phyloP scores from a whole-genome alignment of 1,140 invertebrate species.

The Metopolophium dirhodum region DNA sequence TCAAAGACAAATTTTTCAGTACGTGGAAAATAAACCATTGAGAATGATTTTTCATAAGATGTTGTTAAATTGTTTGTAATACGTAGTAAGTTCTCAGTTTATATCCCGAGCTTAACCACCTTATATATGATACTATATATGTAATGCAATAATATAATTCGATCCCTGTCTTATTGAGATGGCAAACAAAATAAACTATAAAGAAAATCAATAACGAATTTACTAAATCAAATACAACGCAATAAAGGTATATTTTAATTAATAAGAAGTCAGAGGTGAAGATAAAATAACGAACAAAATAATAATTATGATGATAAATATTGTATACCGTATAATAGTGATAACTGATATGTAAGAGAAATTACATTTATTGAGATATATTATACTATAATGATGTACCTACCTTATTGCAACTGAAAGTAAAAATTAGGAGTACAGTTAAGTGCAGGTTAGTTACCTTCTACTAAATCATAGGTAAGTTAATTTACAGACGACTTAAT shows the following conservation, averaged over 20 bases:
- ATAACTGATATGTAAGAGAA: no score
- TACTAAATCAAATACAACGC: background rate
- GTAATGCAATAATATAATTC: no score
- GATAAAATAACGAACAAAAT: background rate
- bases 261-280: background rate
- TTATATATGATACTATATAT: no score
- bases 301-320: no score
- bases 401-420: background rate
- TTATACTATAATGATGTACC: no score
- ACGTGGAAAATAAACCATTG: background rate
- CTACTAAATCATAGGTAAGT: no score
- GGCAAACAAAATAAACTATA: no score
- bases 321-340: background rate
- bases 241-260: no score
- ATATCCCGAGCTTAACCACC: background rate
- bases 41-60: background rate
- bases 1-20: background rate
- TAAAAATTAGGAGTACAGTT: background rate
- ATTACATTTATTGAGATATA: background rate
- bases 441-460: background rate
- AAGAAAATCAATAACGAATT: no score
- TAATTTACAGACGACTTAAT: background rate
- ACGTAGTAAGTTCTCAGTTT: background rate
- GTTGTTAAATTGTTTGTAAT: background rate
- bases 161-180: no score